Percentiles rank a stretch among this genome's conserved stretches.
These are phyloP conservation scores for Antrozous pallidus DNA, from an alignment of 2,797 vertebrate genomes.

Conservation along the genomic window DNA sequence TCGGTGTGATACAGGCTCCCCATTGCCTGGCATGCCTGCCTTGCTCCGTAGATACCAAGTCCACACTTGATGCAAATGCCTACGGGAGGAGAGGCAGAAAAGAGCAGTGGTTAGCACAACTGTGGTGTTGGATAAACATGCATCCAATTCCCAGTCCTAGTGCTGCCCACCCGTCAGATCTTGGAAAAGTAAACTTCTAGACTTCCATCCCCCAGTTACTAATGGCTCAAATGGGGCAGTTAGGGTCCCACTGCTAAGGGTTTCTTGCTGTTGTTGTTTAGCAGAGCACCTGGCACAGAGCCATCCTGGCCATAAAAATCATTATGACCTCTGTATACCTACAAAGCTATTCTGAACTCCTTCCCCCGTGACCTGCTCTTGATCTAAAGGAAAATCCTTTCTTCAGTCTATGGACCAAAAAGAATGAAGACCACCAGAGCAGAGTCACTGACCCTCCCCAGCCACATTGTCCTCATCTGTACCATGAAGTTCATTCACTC, in stretches of 20 bases:
- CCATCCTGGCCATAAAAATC: neutral
- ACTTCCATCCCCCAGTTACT: neutral
- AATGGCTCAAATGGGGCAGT: neutral
- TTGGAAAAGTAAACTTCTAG: neutral
- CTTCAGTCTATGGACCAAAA: neutral
- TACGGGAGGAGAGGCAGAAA: conserved; percentile 79
- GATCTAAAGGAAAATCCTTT: accelerated
- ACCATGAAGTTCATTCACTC: too few relatives aligned
- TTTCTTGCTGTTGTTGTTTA: neutral
- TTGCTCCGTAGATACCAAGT: conserved; percentile 97
- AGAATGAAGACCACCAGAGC: neutral
- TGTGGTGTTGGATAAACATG: neutral
- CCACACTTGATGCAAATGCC: conserved; percentile 99
- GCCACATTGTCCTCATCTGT: neutral
- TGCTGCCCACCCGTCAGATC: neutral
- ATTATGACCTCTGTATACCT: neutral
- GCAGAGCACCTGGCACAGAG: neutral
- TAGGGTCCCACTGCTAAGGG: neutral
- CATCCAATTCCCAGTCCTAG: too few relatives aligned
- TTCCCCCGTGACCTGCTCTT: neutral
- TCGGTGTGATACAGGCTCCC: conserved; percentile 98
- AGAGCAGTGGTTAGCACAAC: neutral
- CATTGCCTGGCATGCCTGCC: conserved; percentile 99
- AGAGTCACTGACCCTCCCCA: neutral
- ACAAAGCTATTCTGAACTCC: neutral